Evolutionary conservation across 1,140 invertebrate species (phyloP), one percentile per base, ranked within the genome.

Genomic region (Anastrepha obliqua): DNA sequence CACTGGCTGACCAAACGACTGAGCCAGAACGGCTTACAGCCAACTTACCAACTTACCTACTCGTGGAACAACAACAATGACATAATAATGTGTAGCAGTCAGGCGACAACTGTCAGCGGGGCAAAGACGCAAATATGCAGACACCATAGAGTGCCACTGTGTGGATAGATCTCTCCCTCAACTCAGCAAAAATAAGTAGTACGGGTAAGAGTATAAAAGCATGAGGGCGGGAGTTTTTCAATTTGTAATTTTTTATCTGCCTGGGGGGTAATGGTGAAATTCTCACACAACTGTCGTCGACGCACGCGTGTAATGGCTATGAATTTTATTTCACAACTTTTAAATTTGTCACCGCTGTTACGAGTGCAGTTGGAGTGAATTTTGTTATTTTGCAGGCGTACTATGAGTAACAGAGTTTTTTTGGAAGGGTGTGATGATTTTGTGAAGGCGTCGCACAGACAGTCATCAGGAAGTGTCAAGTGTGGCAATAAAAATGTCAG

Each of bases 401-500:
- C 64, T 67, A 11, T 39, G 64, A 20, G 29, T 6, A 20, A 1
- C 64, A 67, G 6, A 29, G 64, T 29, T 29, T 55, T 81, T 55
- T 81, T 1, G 74, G 51, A 17, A 20, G 44, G 74, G 44, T n/a
- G 44, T 20, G 17, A 81, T 81, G 55, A 9, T 81, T 81, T 78
- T 81, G 42, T 51, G 74, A 55, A 47, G 5, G 9, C 17, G 74
- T 55, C 17, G 20, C 74, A 9, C 47, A n/a, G 74, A 81, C 44
- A 42, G 74, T 81, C 44, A n/a, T 78, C 47, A n/a, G 74, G 74
- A 81, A 55, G 74, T 81, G 74, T 81, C 74, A 81, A 81, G 74
- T 81, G 74, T 58, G 74, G 74, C 74, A 81, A 81, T 81, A 81
- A 55, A 81, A 81, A 81, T 81, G 74, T 81, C 74, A 81, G 74